These are phyloP conservation scores for Regulus satrapa DNA, from an alignment of 2,113 vertebrate genomes.

Conservation along the genomic window DNA sequence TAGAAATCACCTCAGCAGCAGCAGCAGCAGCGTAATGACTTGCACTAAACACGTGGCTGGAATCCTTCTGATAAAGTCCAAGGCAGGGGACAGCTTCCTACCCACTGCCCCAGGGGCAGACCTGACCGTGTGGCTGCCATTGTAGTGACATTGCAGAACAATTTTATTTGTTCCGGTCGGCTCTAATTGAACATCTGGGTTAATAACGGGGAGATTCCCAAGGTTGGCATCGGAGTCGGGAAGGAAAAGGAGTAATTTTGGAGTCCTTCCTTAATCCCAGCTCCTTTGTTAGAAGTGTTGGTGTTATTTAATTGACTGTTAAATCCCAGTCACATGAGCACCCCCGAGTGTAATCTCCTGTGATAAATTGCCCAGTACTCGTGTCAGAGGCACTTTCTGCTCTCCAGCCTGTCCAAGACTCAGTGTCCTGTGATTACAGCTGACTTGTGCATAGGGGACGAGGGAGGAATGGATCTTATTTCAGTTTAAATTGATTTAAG, in stretches of 20 bases:
- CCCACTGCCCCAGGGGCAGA: not conserved
- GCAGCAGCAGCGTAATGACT: not conserved
- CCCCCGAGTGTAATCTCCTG: conserved; percentile 27
- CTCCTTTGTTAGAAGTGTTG: conserved; percentile 15
- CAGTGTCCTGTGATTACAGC: not conserved
- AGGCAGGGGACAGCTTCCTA: not conserved
- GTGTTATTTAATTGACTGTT: conserved; percentile 49
- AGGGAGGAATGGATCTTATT: not conserved
- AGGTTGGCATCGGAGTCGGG: not conserved
- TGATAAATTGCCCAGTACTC: conserved; percentile 16
- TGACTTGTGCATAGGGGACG: not conserved
- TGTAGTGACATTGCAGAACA: not conserved
- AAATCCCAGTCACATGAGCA: conserved; percentile 53
- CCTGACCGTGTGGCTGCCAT: not conserved
- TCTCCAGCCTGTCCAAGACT: not conserved
- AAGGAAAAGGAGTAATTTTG: conserved; percentile 34
- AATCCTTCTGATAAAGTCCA: not conserved
- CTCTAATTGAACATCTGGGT: not conserved
- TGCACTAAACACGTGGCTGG: not conserved
- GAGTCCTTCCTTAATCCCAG: conserved; percentile 18
- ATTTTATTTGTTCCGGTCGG: not conserved
- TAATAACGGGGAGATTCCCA: not conserved
- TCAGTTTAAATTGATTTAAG: not conserved
- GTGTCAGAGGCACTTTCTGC: not conserved
- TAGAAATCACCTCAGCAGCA: not conserved